These are phyloP conservation scores for Sylvicapra grimmia DNA, from an alignment of 2,113 vertebrate species.

Conservation along the genomic window DNA sequence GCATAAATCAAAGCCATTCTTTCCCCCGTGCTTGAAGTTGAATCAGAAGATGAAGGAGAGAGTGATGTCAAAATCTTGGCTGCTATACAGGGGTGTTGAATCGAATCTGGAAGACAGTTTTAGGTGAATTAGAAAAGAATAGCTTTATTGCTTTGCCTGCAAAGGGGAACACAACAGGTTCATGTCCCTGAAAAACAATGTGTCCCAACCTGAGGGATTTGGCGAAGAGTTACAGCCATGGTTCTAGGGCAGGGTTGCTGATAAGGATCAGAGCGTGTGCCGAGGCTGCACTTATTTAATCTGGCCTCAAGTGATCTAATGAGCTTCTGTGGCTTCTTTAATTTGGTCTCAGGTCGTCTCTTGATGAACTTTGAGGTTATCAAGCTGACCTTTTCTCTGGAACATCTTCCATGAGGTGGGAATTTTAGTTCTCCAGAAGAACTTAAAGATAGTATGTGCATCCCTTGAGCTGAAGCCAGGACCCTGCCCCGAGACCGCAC, in stretches of 20 bases:
- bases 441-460: not conserved
- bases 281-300: not conserved
- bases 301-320: no score
- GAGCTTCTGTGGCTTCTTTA: not conserved
- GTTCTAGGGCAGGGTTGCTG: not conserved
- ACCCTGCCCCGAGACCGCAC: not conserved
- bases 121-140: not conserved
- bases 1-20: not conserved
- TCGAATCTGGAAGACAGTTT: not conserved
- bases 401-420: not conserved
- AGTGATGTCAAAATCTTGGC: not conserved
- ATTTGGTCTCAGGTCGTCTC: not conserved
- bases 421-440: not conserved
- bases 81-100: not conserved
- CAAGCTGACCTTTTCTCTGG: not conserved
- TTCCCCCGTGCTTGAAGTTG: not conserved
- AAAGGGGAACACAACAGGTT: not conserved
- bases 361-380: not conserved
- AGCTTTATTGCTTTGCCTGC: not conserved
- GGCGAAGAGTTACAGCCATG: not conserved
- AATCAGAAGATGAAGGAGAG: not conserved
- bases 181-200: not conserved
- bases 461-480: not conserved
- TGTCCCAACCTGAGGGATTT: not conserved
- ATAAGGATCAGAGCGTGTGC: not conserved